Base-by-base conservation (phyloP, 1,140 invertebrate genomes). In the Camponotus vicinus region DNA sequence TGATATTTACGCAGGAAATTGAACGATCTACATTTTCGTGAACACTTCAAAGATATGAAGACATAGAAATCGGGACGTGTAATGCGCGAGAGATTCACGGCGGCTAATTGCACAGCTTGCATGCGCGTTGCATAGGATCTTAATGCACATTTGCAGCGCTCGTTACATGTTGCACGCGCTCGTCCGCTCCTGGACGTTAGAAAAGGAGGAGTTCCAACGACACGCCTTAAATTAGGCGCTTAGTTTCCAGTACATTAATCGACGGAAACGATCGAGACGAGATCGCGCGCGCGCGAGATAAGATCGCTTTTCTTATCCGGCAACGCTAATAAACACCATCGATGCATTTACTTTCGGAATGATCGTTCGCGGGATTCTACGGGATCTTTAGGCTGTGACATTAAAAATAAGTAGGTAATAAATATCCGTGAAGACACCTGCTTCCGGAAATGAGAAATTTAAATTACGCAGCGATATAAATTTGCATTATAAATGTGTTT, bases 171-270 rank as follows among this genome's bases (percentile, higher is more conserved):
- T 40, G 79, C 71, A 83, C 52, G 40, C 42, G 32, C 64, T 63
- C 63, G 45, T 66, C 75, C 71, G 64, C 52, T 67, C 49, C 32
- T 49, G 27, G 27, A 27, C 66, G 55, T 21, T 79, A 21, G 64
- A 70, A 86, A 86, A 69, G 21, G 37, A 67, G 64, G 64, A 70
- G 52, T 21, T 32, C 49, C 49, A 64, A 2, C 59, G 89, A 86
- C 89, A 90, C 89, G 77, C 89, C 89, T 88, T 90, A 78, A 61
- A 88, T 87, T 86, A 90, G 86, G 76, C 64, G 64, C 61, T 86
- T 57, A 84, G 87, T 91, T 91, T 91, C 89, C 90, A 88, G 83
- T 91, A 91, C 90, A 90, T 91, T 91, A 90, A 91, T 89, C 87
- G 84, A 78, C 89, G 89, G 89, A 91, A 90, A 91, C 87, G 40